Conservation (phyloP, 2,797 vertebrate species). For the Argyrosomus regius region DNA sequence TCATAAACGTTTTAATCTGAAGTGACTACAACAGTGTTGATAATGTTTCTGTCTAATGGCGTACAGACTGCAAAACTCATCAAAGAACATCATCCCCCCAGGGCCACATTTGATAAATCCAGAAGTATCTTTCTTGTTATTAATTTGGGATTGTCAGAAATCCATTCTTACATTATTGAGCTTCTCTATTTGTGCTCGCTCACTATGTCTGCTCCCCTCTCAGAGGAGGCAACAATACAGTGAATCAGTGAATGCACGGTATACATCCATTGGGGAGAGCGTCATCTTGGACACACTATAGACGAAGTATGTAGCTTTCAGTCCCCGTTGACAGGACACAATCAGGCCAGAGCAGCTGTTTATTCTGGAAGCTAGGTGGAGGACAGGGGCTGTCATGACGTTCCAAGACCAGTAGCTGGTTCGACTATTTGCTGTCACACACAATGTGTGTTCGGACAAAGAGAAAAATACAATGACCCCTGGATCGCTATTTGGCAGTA, state of each 20-base stretch:
- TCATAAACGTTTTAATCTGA: conserved; percentile 21
- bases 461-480: conserved; percentile 59
- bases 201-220: background rate
- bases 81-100: conserved; percentile 31
- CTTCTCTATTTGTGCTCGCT: conserved; percentile 15
- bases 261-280: conserved; percentile 48
- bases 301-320: conserved; percentile 69
- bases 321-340: conserved; percentile 75
- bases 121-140: conserved; percentile 38
- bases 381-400: conserved; percentile 67
- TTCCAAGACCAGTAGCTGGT: conserved; percentile 75
- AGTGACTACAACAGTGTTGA: background rate
- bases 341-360: conserved; percentile 82
- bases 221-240: conserved; percentile 35
- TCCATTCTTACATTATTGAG: conserved; percentile 40
- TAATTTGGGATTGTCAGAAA: conserved; percentile 49
- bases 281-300: conserved; percentile 78
- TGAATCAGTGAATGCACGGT: conserved; percentile 40
- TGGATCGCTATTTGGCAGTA: conserved; percentile 51
- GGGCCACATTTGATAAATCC: conserved; percentile 41
- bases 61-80: conserved; percentile 30
- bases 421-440: conserved; percentile 65
- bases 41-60: conserved; percentile 41
- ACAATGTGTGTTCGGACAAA: conserved; percentile 72
- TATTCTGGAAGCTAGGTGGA: conserved; percentile 76